Evolutionary conservation across 2,888 invertebrate species (phyloP), one percentile per base, ranked within the genome.

Genomic region (Linyphia triangularis): DNA sequence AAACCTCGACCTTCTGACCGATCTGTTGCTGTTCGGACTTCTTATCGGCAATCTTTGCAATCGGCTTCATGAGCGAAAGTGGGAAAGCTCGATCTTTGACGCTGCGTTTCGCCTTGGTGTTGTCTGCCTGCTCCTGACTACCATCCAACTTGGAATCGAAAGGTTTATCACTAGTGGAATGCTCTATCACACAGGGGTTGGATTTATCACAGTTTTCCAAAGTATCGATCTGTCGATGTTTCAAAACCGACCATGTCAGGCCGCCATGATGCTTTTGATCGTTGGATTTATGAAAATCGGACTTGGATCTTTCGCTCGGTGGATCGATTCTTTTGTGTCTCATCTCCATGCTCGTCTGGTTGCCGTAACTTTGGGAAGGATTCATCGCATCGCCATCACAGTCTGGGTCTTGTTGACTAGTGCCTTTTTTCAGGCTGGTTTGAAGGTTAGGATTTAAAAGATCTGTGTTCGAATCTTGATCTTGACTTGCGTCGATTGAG

Each of bases 191-290:
- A 82, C 65, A 30, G 22, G 65, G 40, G 40, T 67, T 69, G 24
- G 51, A 67, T 61, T 79, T 86, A 88, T 88, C 88, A 88, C 88
- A 88, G 77, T 82, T 75, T 61, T 69, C 79, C 2, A 43, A 2
- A 24, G 65, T 33, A 24, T 65, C 26, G 26, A 65, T 26, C 26
- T 86, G 86, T 5, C 65, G 61, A 16, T 86, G 86, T 3, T 61
- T 81, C 40, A 86, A 33, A 16, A 82, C 82, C 10, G 88, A 82
- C 88, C 88, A 88, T 6, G 75, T 73, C 19, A 79, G 37, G n/a
- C 72, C 63, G 24, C 37, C 33, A 24, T 75, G 86, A 16, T 79
- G 79, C 30, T 28, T 19, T 37, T 79, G 79, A 19, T 22, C 37
- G 28, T 37, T 16, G 1, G 57, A 33, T 1, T 30, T 43, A 1